Base-by-base conservation (phyloP, 1,140 invertebrate genomes). In the Pseudomyrmex cubaensis region DNA sequence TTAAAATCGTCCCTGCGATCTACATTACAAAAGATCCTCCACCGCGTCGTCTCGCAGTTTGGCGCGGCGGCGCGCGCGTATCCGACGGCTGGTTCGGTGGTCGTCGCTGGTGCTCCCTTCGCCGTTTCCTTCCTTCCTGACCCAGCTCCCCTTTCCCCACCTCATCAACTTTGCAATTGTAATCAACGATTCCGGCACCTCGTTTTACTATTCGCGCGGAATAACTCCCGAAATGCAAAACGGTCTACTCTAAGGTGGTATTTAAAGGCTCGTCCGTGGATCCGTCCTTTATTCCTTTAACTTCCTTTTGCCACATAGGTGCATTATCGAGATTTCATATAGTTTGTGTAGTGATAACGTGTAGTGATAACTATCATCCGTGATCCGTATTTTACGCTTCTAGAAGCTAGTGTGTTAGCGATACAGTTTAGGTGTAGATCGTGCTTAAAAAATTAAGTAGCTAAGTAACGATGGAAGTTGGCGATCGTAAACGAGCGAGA, bases 111-210 rank as follows among this genome's bases (percentile, higher is more conserved):
- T 56, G 64, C 75, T 85, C 59, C 61, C 84, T 85, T 80, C 73
- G 73, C 78, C 77, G 17, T 25, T 75, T 83, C 86, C 82, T 84
- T 87, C 75, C 86, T 85, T 85, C 86, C 62, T 64, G 20, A 15
- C 9, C 8, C 56, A 10, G 59, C 17, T 77, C 56, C 17, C 63
- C 50, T 57, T 25, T 13, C 66, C 13, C 72, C 75, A 62, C 56
- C 87, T 35, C n/a, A 35, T 35, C 83, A 77, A 88, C 87, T 89
- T 89, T 89, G 87, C 87, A 88, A 88, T 88, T 89, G 87, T 89
- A 88, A 88, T 88, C 87, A 88, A 85, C 86, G 87, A 89, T 89
- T 88, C 77, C 87, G 84, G 73, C 74, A 76, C 69, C 78, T 82
- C 84, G 87, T 86, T 88, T 70, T 77, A 85, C 70, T 80, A 77